Evolutionary conservation across 2,797 vertebrate species (phyloP).

Genomic region (Botia kubotai): DNA sequence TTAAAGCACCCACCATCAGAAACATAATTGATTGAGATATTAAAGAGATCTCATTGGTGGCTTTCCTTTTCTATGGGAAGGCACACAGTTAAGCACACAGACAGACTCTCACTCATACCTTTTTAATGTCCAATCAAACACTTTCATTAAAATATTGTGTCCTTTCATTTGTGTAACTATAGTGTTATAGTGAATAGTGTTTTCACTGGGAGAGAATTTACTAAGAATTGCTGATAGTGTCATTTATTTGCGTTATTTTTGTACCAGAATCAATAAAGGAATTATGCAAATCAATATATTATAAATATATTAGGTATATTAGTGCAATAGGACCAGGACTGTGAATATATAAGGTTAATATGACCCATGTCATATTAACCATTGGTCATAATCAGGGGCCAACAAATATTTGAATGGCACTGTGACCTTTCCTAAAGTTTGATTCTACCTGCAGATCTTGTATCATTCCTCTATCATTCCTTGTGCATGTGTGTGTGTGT

Average conservation of each 20-base stretch:
- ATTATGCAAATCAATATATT: neutral
- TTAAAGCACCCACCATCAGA: neutral
- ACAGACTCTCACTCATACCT: neutral
- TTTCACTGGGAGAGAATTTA: neutral
- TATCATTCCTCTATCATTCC: neutral
- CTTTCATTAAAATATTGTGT: too few relatives aligned
- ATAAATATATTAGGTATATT: neutral
- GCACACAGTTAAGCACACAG: neutral
- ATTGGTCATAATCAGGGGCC: neutral
- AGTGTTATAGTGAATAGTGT: neutral
- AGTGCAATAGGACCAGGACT: too few relatives aligned
- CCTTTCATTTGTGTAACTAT: too few relatives aligned
- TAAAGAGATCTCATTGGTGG: neutral
- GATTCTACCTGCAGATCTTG: neutral
- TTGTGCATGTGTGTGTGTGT: neutral
- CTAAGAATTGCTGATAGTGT: neutral
- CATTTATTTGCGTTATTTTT: neutral
- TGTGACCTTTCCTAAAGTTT: constrained; percentile 16
- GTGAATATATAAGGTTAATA: too few relatives aligned
- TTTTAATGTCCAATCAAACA: neutral
- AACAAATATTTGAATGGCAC: constrained; percentile 37
- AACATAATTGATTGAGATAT: neutral
- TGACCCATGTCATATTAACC: too few relatives aligned
- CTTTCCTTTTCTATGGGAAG: neutral
- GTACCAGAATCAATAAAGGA: neutral